Percentiles rank a stretch among this genome's conserved stretches.
These are phyloP conservation scores for Iguana delicatissima DNA, from an alignment of 2,797 vertebrate genomes.

Conservation along the genomic window DNA sequence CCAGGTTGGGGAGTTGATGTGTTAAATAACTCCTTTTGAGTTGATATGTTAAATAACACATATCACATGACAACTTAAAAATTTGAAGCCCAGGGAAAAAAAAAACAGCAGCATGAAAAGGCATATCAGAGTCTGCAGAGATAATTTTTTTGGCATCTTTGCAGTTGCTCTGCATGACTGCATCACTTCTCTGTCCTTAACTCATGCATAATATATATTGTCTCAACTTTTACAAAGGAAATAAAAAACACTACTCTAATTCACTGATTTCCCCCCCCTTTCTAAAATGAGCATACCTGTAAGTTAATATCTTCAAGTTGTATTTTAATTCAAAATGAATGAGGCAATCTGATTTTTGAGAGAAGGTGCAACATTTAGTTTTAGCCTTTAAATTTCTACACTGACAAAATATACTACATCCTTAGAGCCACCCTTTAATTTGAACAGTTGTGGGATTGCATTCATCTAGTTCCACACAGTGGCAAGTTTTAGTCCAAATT, in stretches of 20 bases:
- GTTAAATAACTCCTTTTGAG: constrained; percentile 16
- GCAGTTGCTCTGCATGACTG: constrained; percentile 18
- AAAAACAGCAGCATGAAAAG: constrained; percentile 4
- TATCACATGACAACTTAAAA: constrained; percentile 28
- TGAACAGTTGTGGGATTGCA: neutral
- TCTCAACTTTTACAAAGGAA: constrained; percentile 18
- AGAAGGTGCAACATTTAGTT: constrained; percentile 5
- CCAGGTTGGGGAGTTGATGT: neutral
- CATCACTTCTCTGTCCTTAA: constrained; percentile 23
- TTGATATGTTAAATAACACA: neutral
- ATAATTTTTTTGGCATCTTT: constrained; percentile 26
- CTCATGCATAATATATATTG: constrained; percentile 8
- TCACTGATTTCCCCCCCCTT: constrained; percentile 4
- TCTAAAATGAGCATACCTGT: neutral
- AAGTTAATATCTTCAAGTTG: neutral
- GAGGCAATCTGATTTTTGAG: constrained; percentile 16
- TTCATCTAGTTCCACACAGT: neutral
- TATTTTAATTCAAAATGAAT: constrained; percentile 23
- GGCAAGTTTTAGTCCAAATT: no score
- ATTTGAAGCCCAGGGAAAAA: neutral
- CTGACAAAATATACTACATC: neutral
- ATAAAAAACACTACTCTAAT: neutral
- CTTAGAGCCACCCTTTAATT: neutral
- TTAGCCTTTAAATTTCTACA: constrained; percentile 24
- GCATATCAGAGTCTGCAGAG: neutral